Evolutionary conservation across 2,113 vertebrate genomes (phyloP).

Genomic region (Scartelaos histophorus): DNA sequence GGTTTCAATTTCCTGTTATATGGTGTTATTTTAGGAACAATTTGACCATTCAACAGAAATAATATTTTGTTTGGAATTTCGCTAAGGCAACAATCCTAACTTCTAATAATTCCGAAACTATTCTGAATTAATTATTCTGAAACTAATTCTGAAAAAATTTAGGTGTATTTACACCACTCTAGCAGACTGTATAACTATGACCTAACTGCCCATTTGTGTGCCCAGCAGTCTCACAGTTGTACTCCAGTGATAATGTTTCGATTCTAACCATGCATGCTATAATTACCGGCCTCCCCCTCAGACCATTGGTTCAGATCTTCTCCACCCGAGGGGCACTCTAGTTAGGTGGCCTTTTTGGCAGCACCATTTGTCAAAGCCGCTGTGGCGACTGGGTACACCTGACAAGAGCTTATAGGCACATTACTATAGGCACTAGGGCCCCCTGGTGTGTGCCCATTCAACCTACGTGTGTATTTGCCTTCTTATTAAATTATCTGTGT

Average conservation of each 20-base stretch:
- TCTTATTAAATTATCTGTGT: constrained; percentile 69
- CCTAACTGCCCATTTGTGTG: constrained; percentile 18
- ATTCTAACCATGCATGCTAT: constrained; percentile 31
- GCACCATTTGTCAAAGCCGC: constrained; percentile 54
- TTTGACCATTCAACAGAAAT: too few species aligned
- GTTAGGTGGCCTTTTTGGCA: constrained; percentile 35
- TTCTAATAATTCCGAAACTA: too few species aligned
- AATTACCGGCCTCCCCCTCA: constrained; percentile 21
- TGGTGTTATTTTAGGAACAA: too few species aligned
- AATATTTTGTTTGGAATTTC: too few species aligned
- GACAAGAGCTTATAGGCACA: constrained; percentile 59
- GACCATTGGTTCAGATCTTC: constrained; percentile 34
- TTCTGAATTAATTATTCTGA: too few species aligned
- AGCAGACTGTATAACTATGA: background rate
- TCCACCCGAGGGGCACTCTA: constrained; percentile 24
- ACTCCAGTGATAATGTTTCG: constrained; percentile 27
- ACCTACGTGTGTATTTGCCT: constrained; percentile 24
- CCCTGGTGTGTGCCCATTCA: constrained; percentile 38
- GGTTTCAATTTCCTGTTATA: too few species aligned
- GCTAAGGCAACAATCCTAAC: too few species aligned
- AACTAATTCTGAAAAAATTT: background rate
- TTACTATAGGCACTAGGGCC: constrained; percentile 34
- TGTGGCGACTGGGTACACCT: constrained; percentile 40
- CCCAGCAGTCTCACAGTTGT: constrained; percentile 27
- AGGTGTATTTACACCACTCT: background rate